Conservation (phyloP, 2,113 vertebrate species). For the Sterrhoptilus dennistouni region DNA sequence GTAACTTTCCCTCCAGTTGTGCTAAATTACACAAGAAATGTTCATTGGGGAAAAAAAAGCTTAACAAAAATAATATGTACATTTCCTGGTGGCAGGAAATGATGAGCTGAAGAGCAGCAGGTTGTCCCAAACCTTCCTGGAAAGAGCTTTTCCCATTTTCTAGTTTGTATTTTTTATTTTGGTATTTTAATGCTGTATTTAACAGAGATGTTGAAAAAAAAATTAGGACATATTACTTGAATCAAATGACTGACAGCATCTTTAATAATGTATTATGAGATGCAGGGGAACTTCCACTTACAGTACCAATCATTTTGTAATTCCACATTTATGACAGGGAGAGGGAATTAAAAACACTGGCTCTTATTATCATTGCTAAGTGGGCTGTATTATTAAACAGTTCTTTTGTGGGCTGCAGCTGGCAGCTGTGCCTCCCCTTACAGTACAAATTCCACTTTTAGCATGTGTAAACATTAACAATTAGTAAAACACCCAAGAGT, state of each 20-base stretch:
- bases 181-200: background rate
- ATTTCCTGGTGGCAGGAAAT: background rate
- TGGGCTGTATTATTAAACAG: background rate
- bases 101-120: background rate
- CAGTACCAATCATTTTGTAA: background rate
- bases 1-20: background rate
- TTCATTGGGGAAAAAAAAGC: background rate
- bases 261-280: background rate
- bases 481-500: background rate
- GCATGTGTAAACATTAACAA: background rate
- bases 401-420: background rate
- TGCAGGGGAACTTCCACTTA: background rate
- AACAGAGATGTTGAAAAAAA: background rate
- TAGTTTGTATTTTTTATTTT: background rate
- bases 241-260: background rate
- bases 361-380: background rate
- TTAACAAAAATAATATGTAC: background rate
- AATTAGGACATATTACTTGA: background rate
- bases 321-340: background rate
- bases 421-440: background rate
- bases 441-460: conserved; percentile 7
- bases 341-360: background rate
- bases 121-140: background rate
- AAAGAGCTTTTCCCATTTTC: background rate
- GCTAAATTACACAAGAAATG: background rate